Conservation (phyloP, 2,797 vertebrate genomes). For the Cyprinodon diabolis region DNA sequence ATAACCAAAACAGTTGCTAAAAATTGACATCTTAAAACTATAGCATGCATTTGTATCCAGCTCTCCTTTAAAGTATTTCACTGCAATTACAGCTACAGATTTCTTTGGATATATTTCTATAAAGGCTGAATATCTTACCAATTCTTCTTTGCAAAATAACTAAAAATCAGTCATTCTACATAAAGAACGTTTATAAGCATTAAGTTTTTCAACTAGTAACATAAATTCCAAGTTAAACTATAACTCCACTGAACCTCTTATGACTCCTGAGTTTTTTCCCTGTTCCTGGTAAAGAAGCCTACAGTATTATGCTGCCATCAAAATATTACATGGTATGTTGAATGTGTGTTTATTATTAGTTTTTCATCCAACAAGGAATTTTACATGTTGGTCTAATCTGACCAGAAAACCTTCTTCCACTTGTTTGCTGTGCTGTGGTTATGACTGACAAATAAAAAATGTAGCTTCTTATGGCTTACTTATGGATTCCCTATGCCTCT, state of each 20-base stretch:
- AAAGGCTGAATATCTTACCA: neutral
- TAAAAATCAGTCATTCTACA: neutral
- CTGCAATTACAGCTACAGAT: neutral
- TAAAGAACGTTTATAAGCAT: neutral
- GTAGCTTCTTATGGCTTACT: neutral
- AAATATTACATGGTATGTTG: neutral
- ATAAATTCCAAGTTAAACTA: neutral
- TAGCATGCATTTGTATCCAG: neutral
- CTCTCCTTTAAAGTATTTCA: neutral
- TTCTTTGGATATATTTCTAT: neutral
- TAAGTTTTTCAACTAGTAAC: neutral
- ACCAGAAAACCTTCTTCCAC: neutral
- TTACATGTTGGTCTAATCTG: neutral
- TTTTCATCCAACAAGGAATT: neutral
- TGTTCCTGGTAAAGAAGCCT: neutral
- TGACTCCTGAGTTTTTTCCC: neutral
- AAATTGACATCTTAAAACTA: neutral
- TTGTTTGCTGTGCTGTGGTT: too few species aligned
- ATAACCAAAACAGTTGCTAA: neutral
- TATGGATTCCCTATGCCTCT: neutral
- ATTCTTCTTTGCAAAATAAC: neutral
- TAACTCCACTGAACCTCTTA: neutral
- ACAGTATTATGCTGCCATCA: neutral
- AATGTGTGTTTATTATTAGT: too few species aligned
- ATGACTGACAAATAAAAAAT: neutral